Conservation (phyloP, 2,113 vertebrate species). For the Sphyrna mokarran region DNA sequence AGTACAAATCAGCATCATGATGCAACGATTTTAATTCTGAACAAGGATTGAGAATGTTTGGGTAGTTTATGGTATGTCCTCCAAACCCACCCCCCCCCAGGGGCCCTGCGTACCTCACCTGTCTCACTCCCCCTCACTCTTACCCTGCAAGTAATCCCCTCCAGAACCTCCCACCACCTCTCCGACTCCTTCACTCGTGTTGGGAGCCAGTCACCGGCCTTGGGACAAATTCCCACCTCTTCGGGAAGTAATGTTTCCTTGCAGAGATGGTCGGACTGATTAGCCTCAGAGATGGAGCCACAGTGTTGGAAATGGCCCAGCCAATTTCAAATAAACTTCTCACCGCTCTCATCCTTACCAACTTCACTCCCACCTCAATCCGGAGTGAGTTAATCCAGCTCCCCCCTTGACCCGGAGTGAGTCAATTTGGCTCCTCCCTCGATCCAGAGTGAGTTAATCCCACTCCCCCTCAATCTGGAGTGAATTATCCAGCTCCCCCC, state of each 20-base stretch:
- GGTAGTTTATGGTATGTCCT: background rate
- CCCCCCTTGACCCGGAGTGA: background rate
- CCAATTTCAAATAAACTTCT: too few species aligned
- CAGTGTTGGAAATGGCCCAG: background rate
- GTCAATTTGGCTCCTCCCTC: too few species aligned
- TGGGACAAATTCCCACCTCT: background rate
- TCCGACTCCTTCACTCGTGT: background rate
- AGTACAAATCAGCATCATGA: background rate
- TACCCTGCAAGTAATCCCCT: background rate
- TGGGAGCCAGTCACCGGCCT: background rate
- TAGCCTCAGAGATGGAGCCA: background rate
- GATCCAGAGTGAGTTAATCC: too few species aligned
- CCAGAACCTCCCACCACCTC: background rate
- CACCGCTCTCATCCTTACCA: too few species aligned
- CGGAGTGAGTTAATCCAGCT: background rate
- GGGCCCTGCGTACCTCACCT: background rate
- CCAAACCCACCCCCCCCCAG: background rate
- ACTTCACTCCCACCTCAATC: too few species aligned
- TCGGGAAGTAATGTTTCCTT: background rate
- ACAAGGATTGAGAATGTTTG: background rate
- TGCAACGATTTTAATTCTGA: background rate
- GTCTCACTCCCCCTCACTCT: background rate
- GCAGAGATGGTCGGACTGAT: background rate
- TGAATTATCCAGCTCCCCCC: too few species aligned
- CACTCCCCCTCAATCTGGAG: too few species aligned